Evolutionary conservation across 2,888 invertebrate species (phyloP), one percentile per base, ranked within the genome.

Genomic region (Tiphia femorata): DNA sequence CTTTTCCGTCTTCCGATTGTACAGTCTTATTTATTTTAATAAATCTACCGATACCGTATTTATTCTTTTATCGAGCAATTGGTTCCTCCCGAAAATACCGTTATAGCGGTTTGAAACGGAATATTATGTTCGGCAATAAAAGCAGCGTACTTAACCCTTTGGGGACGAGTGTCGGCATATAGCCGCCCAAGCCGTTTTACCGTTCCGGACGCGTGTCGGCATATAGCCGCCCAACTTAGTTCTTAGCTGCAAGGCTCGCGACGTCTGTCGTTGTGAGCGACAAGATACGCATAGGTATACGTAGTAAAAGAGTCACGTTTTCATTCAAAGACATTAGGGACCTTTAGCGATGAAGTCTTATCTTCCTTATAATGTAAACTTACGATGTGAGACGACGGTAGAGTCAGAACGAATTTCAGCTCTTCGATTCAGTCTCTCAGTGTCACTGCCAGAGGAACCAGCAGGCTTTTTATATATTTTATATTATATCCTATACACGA

Each of bases 391-490:
- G 49, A 62, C 25, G 1, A 56, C 48, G 49, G 41, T 7, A 25
- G 46, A 7, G 41, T 58, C 55, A 51, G 62, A 58, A 58, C 47
- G 47, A 59, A 56, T 62, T 62, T 62, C 47, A 52, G 41, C 55
- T 23, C 38, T 2, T 43, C 53, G 58, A 58, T 8, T 61, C 58
- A 62, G 58, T 62, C 19, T 62, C n/a, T 56, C 47, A 53, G 47
- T 60, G 43, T n/a, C 49, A 56, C 49, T 60, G 27, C 40, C 49
- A 53, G 48, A 59, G 14, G 1, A 62, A 62, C 38, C 35, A 62
- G 53, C 53, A 56, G 7, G 6, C 0, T 33, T 60, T 62, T 43
- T 14, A 38, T 37, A 58, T 46, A 58, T 57, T 40, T 57, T 53
- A 52, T 42, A 52, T 44, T 1, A 46, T 56, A 58, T 37, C 52